A percentile compares a stretch with the other conserved stretches of the same genome.
phyloP scores from a whole-genome alignment of 2,113 vertebrate species.

The Tonatia bakeri region DNA sequence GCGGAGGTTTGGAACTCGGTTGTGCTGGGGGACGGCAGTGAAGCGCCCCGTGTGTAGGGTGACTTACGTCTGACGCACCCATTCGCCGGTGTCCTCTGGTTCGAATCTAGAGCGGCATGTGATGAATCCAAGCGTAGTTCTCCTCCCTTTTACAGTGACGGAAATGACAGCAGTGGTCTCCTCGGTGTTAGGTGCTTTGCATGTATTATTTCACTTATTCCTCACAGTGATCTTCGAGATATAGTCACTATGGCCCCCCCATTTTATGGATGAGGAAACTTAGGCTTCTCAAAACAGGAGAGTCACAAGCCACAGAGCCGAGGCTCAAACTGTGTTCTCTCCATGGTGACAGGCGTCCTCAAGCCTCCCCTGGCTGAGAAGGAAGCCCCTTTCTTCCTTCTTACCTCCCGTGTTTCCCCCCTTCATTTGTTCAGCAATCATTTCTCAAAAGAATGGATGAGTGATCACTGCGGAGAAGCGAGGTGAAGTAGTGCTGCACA shows the following conservation, averaged over 20 bases:
- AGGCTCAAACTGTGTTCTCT: not conserved
- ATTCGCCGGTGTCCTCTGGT: not conserved
- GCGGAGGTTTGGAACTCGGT: not conserved
- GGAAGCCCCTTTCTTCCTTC: not conserved
- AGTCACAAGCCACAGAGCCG: not conserved
- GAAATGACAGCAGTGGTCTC: not conserved
- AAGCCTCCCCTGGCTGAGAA: not conserved
- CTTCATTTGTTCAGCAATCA: constrained; percentile 8
- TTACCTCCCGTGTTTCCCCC: not conserved
- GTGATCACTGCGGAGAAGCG: not conserved
- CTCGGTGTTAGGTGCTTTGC: not conserved
- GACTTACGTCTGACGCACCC: not conserved
- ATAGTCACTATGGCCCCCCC: not conserved
- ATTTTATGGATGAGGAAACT: not conserved
- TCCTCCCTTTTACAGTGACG: not conserved
- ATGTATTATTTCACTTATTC: not conserved
- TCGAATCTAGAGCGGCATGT: not conserved
- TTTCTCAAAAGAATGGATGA: not conserved
- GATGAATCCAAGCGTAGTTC: too few species aligned
- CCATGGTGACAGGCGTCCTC: not conserved
- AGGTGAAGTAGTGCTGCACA: not conserved
- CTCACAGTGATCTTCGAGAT: not conserved
- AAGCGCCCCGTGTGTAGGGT: not conserved
- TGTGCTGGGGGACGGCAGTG: not conserved
- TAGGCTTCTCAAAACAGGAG: not conserved